These are phyloP conservation scores for Luperina nickerlii DNA, from an alignment of 2,888 invertebrate species.

Conservation along the genomic window DNA sequence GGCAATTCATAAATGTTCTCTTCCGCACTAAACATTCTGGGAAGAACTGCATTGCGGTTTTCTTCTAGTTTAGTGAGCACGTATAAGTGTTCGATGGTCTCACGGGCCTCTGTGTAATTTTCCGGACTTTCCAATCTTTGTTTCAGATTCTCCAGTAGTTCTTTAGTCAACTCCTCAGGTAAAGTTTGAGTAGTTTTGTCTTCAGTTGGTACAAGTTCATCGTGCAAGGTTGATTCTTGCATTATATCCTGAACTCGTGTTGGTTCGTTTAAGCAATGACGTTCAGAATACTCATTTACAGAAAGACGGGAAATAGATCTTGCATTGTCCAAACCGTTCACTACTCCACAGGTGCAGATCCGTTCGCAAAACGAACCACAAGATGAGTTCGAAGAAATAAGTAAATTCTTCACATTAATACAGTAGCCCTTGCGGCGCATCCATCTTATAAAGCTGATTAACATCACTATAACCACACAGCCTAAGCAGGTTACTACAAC, in stretches of 20 bases:
- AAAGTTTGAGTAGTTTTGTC: conserved; percentile 93
- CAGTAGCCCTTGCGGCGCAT: conserved; percentile 90
- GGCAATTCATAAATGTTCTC: conserved; percentile 92
- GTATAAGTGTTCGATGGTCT: conserved; percentile 94
- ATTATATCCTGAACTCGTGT: conserved; percentile 83
- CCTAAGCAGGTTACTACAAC: conserved; percentile 89
- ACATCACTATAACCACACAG: conserved; percentile 88
- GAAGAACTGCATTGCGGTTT: conserved; percentile 89
- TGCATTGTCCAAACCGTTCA: conserved; percentile 89
- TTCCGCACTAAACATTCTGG: conserved; percentile 68
- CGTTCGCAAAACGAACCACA: conserved; percentile 82
- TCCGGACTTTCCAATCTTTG: conserved; percentile 93
- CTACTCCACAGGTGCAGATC: conserved; percentile 83
- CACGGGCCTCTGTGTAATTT: conserved; percentile 93
- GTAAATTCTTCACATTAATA: conserved; percentile 81
- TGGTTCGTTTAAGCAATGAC: conserved; percentile 90
- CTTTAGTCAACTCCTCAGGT: conserved; percentile 94
- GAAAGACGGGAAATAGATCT: conserved; percentile 91
- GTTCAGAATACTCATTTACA: conserved; percentile 91
- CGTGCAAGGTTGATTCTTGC: conserved; percentile 80
- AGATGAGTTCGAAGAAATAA: conserved; percentile 82
- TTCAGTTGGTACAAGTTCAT: conserved; percentile 81
- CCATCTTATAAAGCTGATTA: conserved; percentile 90
- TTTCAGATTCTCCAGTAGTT: conserved; percentile 92
- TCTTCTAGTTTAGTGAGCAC: conserved; percentile 94